Evolutionary conservation across 2,888 invertebrate species (phyloP).

Genomic region (Drosophila meridiana): DNA sequence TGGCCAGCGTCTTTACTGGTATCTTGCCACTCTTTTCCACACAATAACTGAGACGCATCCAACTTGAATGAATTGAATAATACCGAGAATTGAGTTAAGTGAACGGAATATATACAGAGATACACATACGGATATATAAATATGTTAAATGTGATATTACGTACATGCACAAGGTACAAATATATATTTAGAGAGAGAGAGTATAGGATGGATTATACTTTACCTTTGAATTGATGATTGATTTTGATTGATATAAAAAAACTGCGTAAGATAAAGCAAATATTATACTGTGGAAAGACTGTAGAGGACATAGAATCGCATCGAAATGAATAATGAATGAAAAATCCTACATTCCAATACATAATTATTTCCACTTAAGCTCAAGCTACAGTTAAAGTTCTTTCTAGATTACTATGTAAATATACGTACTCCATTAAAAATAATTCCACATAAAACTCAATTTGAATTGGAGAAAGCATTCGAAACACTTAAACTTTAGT

Average conservation of each 20-base stretch:
- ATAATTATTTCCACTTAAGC: neutral
- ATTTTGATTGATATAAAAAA: neutral
- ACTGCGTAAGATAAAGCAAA: neutral
- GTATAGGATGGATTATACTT: neutral
- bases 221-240: neutral
- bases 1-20: slow-evolving; percentile 97
- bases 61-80: slow-evolving; percentile 87
- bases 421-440: neutral
- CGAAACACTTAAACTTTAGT: slow-evolving; percentile 6
- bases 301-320: neutral
- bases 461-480: neutral
- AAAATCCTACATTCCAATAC: neutral
- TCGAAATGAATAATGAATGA: neutral
- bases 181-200: neutral
- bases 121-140: neutral
- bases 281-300: neutral
- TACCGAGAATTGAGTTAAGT: slow-evolving; percentile 5
- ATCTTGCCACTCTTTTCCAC: slow-evolving; percentile 98
- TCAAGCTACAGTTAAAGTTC: neutral
- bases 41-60: slow-evolving; percentile 98
- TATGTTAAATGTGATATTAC: neutral
- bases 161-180: neutral
- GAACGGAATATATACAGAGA: neutral
- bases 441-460: neutral
- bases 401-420: neutral